Evolutionary conservation across 1,140 invertebrate genomes (phyloP).

Genomic region (Venustaconcha ellipsiformis): DNA sequence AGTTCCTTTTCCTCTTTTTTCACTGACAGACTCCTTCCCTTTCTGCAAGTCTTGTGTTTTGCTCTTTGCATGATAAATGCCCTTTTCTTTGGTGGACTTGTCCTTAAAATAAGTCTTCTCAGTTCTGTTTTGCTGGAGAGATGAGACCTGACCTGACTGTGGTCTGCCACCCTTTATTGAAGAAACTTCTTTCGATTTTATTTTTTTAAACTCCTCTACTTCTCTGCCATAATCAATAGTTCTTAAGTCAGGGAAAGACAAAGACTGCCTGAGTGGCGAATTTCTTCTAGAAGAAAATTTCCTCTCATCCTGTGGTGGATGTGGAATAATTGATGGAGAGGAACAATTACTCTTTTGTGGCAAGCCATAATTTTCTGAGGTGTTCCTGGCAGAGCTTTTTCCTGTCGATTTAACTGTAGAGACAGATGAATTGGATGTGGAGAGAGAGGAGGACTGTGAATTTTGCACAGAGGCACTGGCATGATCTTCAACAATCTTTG

Average conservation of each 20-base stretch:
- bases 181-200: conserved; percentile 15
- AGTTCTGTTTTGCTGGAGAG: not conserved
- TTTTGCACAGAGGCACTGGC: too few relatives aligned
- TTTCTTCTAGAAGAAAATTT: not conserved
- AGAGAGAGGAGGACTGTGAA: too few relatives aligned
- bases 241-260: conserved; percentile 29
- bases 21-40: conserved; percentile 6
- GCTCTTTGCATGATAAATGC: too few relatives aligned
- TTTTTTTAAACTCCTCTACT: conserved; percentile 22
- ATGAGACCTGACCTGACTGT: not conserved
- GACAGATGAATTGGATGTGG: too few relatives aligned
- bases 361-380: too few relatives aligned
- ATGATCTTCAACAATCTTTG: too few relatives aligned
- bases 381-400: too few relatives aligned
- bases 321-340: conserved; percentile 2
- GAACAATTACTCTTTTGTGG: too few relatives aligned
- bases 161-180: conserved; percentile 27
- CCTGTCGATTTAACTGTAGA: too few relatives aligned
- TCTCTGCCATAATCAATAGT: conserved; percentile 16
- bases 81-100: too few relatives aligned
- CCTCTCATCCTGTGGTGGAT: conserved; percentile 10
- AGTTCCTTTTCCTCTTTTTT: conserved; percentile 3
- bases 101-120: conserved; percentile 1
- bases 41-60: conserved; percentile 3
- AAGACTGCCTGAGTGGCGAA: conserved; percentile 19